phyloP scores from a whole-genome alignment of 2,113 vertebrate genomes.

The Serinus canaria region DNA sequence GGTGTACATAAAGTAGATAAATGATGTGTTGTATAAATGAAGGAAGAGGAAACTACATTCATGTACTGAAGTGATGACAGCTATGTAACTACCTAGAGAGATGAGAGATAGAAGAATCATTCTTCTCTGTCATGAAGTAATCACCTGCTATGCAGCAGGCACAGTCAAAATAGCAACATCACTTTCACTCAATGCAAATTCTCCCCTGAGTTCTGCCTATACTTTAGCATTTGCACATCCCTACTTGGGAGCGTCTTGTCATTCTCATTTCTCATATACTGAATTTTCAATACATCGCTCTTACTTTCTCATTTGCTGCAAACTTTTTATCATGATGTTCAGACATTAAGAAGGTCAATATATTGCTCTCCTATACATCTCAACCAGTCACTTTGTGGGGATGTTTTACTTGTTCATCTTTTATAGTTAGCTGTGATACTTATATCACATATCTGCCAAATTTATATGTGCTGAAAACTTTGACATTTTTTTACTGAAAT shows the following conservation, averaged over 20 bases:
- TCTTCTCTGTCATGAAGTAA: slow-evolving; percentile 38
- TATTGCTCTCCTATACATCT: neutral
- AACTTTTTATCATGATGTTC: neutral
- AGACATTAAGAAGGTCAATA: neutral
- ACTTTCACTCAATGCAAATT: slow-evolving; percentile 27
- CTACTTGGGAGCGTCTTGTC: neutral
- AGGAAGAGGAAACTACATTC: neutral
- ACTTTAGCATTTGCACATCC: neutral
- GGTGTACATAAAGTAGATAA: neutral
- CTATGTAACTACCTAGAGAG: slow-evolving; percentile 20
- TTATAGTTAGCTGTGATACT: neutral
- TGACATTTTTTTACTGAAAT: neutral
- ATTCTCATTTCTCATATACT: neutral
- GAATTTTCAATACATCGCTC: neutral
- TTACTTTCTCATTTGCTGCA: neutral
- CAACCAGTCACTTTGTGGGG: neutral
- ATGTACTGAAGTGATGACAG: slow-evolving; percentile 22
- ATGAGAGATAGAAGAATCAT: slow-evolving; percentile 15
- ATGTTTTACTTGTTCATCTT: neutral
- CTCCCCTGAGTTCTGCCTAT: neutral
- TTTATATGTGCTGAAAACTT: neutral
- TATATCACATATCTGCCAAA: neutral
- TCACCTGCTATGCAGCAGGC: neutral
- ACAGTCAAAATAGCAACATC: slow-evolving; percentile 6
- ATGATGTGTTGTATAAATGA: slow-evolving; percentile 19